phyloP scores from a whole-genome alignment of 2,888 invertebrate species.

The Calameuta filiformis region DNA sequence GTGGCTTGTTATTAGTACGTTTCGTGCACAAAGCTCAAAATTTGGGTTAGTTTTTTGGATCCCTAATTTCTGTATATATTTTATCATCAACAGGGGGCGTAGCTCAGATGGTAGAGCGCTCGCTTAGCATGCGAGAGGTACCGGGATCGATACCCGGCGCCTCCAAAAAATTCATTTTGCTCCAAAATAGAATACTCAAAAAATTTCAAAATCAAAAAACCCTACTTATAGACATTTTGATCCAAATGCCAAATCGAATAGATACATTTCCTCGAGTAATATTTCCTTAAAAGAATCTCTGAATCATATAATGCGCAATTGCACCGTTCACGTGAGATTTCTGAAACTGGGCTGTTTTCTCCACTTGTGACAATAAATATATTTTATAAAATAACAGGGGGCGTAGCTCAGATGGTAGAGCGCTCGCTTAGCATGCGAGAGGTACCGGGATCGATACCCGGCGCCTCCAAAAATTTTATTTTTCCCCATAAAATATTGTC shows the following conservation, averaged over 20 bases:
- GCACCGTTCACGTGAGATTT: background rate
- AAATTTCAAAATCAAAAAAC: background rate
- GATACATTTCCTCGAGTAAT: background rate
- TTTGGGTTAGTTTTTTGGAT: background rate
- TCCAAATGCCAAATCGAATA: background rate
- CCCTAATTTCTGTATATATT: background rate
- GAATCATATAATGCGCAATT: background rate
- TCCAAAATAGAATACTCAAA: background rate
- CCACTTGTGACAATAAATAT: background rate
- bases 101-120: constrained; percentile 49
- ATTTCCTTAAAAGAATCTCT: background rate
- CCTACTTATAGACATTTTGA: background rate
- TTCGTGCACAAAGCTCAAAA: background rate
- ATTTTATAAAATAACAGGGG: constrained; percentile 23
- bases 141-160: constrained; percentile 49
- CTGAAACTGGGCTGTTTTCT: background rate
- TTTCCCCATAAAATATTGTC: background rate
- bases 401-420: constrained; percentile 50
- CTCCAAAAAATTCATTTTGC: constrained; percentile 31
- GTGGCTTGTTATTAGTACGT: background rate
- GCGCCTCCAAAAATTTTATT: constrained; percentile 31
- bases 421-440: constrained; percentile 47
- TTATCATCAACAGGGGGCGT: constrained; percentile 32
- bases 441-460: constrained; percentile 43
- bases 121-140: constrained; percentile 49